These are phyloP conservation scores for Campoplex capitator DNA, from an alignment of 2,888 invertebrate genomes.

Conservation along the genomic window DNA sequence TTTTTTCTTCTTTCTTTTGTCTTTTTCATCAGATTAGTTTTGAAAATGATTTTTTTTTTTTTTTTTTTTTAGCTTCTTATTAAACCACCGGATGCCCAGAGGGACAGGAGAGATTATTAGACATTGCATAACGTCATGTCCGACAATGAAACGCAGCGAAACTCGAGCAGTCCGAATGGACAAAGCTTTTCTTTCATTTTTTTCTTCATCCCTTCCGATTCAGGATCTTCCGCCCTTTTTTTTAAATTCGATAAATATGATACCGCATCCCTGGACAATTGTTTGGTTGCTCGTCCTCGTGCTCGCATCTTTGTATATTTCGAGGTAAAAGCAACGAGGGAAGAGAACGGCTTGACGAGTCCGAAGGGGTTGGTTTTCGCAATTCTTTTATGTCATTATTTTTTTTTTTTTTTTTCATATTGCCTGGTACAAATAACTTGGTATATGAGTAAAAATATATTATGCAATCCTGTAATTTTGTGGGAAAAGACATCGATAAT, in stretches of 20 bases:
- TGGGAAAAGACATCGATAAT: slow-evolving; percentile 30
- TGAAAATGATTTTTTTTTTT: slow-evolving; percentile 8
- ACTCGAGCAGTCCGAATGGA: slow-evolving; percentile 56
- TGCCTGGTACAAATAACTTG: background rate
- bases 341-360: slow-evolving; percentile 40
- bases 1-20: slow-evolving; percentile 26
- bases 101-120: slow-evolving; percentile 40
- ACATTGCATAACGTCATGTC: slow-evolving; percentile 39
- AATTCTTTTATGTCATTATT: no score
- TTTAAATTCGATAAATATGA: slow-evolving; percentile 40
- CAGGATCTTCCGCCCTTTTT: background rate
- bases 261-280: slow-evolving; percentile 22
- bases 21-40: slow-evolving; percentile 28
- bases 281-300: slow-evolving; percentile 21
- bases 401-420: no score
- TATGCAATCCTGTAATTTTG: background rate
- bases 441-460: background rate
- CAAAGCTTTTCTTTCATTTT: slow-evolving; percentile 40
- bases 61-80: background rate
- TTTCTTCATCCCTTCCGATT: slow-evolving; percentile 11
- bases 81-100: slow-evolving; percentile 30
- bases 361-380: slow-evolving; percentile 40
- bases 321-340: slow-evolving; percentile 39
- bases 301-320: slow-evolving; percentile 31
- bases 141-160: slow-evolving; percentile 44